Evolutionary conservation across 2,797 vertebrate species (phyloP).

Genomic region (Eurystomus glaucurus): DNA sequence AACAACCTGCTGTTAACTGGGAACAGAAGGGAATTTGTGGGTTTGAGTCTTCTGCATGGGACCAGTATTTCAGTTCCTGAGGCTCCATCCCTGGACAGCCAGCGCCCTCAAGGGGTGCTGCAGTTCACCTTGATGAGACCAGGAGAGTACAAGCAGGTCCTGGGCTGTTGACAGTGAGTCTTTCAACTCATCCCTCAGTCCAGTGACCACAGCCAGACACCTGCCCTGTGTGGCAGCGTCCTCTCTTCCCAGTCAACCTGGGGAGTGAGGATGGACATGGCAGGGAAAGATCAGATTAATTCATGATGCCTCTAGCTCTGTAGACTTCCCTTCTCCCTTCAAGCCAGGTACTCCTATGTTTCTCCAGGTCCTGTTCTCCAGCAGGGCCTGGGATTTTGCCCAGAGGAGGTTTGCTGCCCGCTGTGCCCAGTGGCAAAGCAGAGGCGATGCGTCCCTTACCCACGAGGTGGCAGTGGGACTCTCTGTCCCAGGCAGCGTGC

Average conservation of each 20-base stretch:
- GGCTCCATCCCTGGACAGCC: neutral
- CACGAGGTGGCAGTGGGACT: slow-evolving; percentile 75
- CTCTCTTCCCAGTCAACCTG: neutral
- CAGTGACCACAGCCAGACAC: neutral
- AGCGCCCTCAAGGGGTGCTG: neutral
- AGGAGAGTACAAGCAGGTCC: neutral
- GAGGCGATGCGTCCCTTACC: slow-evolving; percentile 1
- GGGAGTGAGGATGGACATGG: neutral
- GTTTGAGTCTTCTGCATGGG: neutral
- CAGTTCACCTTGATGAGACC: neutral
- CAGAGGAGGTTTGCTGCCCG: neutral
- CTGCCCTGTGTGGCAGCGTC: neutral
- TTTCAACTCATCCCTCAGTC: neutral
- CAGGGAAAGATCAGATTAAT: neutral
- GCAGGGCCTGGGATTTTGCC: neutral
- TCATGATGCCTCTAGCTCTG: neutral
- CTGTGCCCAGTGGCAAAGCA: neutral
- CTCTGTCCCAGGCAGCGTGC: neutral
- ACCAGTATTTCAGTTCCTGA: neutral
- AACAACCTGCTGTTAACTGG: neutral
- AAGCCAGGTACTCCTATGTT: neutral
- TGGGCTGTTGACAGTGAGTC: neutral
- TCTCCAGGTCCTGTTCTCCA: neutral
- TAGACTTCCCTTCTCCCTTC: neutral
- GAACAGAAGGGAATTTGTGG: neutral